These are phyloP conservation scores for Drosophila navojoa DNA, from an alignment of 1,140 invertebrate genomes.

Conservation along the genomic window DNA sequence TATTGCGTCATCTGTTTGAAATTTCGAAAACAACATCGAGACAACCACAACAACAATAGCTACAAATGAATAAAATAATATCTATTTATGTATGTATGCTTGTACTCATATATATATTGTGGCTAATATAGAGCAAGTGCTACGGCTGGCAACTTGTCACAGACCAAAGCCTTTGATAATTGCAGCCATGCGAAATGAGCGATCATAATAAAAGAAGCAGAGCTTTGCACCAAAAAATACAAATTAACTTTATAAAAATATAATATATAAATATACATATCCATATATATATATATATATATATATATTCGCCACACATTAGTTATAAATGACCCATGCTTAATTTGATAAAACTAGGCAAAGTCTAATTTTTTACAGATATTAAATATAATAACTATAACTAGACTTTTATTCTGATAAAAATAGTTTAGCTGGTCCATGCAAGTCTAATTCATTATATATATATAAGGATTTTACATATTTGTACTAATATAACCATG, in stretches of 20 bases:
- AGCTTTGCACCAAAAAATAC: conserved; percentile 14
- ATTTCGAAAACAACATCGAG: conserved; percentile 39
- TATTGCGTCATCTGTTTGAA: conserved; percentile 47
- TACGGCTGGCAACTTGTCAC: conserved; percentile 28
- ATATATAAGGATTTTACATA: no score
- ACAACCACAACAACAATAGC: conserved; percentile 25
- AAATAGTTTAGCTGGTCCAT: no score
- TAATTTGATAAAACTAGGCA: neutral
- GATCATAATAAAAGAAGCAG: conserved; percentile 16
- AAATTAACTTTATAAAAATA: neutral
- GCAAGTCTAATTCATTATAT: no score
- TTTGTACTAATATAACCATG: no score
- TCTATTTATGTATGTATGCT: conserved; percentile 3
- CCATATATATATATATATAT: neutral
- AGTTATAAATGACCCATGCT: neutral
- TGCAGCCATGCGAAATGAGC: conserved; percentile 30
- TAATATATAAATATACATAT: neutral
- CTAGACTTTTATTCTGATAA: no score
- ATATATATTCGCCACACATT: no score
- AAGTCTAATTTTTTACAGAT: no score
- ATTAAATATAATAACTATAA: no score
- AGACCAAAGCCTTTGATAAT: conserved; percentile 43
- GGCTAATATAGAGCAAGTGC: conserved; percentile 21
- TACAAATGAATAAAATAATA: conserved; percentile 11
- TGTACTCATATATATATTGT: neutral